Conservation (phyloP, 2,113 vertebrate genomes). For the Tachuris rubrigastra region DNA sequence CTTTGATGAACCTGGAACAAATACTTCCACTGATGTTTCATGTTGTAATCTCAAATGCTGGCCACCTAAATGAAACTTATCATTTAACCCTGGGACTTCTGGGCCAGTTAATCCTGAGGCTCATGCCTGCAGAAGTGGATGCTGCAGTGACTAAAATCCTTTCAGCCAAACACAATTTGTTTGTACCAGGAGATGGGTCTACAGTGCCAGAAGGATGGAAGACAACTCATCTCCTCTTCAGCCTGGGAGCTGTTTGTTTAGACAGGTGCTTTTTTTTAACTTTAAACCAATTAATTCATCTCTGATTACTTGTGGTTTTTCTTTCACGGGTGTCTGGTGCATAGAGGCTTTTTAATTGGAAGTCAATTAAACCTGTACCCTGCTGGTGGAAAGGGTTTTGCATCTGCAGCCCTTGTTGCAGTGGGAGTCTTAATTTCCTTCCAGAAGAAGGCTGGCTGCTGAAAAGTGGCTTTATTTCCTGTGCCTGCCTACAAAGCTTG, state of each 20-base stretch:
- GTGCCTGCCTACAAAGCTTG: neutral
- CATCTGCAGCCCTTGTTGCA: neutral
- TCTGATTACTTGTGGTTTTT: neutral
- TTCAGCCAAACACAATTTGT: conserved; percentile 84
- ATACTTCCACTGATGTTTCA: conserved; percentile 93
- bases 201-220: conserved; percentile 87
- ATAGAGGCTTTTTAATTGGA: neutral
- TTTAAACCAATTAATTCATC: neutral
- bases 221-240: conserved; percentile 93
- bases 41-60: conserved; percentile 92
- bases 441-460: neutral
- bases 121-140: conserved; percentile 86
- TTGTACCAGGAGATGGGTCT: conserved; percentile 77
- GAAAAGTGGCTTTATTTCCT: neutral
- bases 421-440: neutral
- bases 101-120: conserved; percentile 89
- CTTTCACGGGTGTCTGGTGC: neutral
- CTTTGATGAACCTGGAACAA: conserved; percentile 84
- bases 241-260: conserved; percentile 92
- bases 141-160: conserved; percentile 86
- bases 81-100: conserved; percentile 94
- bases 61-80: conserved; percentile 94
- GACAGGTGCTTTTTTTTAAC: conserved; percentile 85
- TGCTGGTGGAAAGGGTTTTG: neutral
- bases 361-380: neutral